Base-by-base conservation (phyloP, 1,140 invertebrate genomes). In the Trachelipus rathkii region DNA sequence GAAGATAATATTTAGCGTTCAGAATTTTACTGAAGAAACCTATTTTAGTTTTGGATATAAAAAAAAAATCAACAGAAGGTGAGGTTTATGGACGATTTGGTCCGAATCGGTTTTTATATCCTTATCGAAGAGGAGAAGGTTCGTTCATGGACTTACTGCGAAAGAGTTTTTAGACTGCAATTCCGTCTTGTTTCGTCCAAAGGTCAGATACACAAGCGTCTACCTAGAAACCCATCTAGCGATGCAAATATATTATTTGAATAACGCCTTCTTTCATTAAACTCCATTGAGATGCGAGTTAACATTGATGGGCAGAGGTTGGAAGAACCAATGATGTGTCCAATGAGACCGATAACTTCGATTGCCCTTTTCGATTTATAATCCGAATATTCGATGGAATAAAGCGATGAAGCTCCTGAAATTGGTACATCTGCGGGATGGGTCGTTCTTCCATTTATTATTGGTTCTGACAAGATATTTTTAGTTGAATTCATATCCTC, bases 371-470 rank as follows among this genome's bases (percentile, higher is more conserved):
- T 92, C 85, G 95, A 96, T n/a, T 84, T 95, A 93, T 85, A n/a
- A 91, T 96, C 75, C 89, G 82, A 74, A 92, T 96, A 69, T 95
- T 95, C 86, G 95, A 96, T 83, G 95, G 94, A 0, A 92, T n/a
- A 93, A 81, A 91, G 95, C 82, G 93, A 94, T 77, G 90, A 90
- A 24, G 90, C 91, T 53, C 90, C 92, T 0, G 89, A 95, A 13
- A 96, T 96, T 79, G 94, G 94, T 7, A 94, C 92, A 5, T 95
- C 96, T 94, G 83, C 94, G 95, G 8, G 93, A 95, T 90, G 94
- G 94, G 44, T 94, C 95, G 84, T 95, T 96, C 33, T n/a, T 94
- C 0, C 95, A 94, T 85, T 95, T 78, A 95, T 96, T 81, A 95
- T 95, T 81, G 94, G 94, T 8, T 95, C 93, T 15, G 93, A 24